These are phyloP conservation scores for Cottus gobio DNA, from an alignment of 2,113 vertebrate species.

Conservation along the genomic window DNA sequence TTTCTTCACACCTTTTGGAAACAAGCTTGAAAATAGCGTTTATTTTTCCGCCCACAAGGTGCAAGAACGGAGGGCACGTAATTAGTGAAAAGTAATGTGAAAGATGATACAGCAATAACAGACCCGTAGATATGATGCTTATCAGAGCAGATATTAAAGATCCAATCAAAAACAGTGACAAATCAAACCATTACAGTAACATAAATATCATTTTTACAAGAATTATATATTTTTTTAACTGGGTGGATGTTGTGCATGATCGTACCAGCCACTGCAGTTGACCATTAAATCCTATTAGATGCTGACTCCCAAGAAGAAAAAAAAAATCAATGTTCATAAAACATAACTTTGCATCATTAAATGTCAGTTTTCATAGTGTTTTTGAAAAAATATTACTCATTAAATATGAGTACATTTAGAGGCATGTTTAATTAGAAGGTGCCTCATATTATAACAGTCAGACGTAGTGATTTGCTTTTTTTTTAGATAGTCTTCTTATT, in stretches of 20 bases:
- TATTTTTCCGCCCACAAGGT: background rate
- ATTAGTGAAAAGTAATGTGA: background rate
- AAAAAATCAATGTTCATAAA: too few relatives aligned
- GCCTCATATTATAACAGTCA: too few relatives aligned
- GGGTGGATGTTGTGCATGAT: too few relatives aligned
- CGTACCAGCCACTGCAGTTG: too few relatives aligned
- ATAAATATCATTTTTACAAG: background rate
- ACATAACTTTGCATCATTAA: too few relatives aligned
- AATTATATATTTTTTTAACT: too few relatives aligned
- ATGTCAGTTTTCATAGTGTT: background rate
- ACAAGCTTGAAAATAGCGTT: background rate
- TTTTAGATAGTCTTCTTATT: too few relatives aligned
- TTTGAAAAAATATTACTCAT: background rate
- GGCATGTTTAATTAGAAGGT: too few relatives aligned
- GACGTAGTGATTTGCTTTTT: too few relatives aligned
- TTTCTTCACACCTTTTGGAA: background rate
- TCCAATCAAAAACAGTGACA: background rate
- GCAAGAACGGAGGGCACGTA: background rate
- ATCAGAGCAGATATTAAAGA: background rate
- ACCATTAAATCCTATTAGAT: too few relatives aligned
- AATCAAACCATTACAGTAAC: background rate
- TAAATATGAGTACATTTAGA: too few relatives aligned
- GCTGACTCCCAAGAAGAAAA: too few relatives aligned
- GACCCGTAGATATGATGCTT: background rate
- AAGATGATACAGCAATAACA: background rate